A percentile compares a stretch with the other conserved stretches of the same genome.
phyloP scores from a whole-genome alignment of 2,113 vertebrate species.

The Cariama cristata region DNA sequence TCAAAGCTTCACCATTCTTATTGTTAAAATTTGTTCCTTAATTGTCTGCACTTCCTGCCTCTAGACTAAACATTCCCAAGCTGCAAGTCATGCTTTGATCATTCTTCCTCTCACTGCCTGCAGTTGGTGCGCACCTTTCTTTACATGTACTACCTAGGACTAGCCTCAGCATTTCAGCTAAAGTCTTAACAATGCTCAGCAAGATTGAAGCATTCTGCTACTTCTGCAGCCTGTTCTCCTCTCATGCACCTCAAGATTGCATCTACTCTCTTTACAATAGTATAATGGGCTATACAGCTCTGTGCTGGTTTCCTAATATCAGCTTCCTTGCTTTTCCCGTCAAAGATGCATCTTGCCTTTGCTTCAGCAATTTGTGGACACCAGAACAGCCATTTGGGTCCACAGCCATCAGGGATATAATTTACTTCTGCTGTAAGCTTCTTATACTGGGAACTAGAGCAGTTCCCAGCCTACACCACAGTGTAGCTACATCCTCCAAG shows the following conservation, averaged over 20 bases:
- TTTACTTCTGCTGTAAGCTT: neutral
- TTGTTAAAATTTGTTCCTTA: neutral
- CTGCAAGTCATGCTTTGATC: neutral
- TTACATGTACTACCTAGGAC: accelerated
- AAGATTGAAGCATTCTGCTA: neutral
- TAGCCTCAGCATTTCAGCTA: neutral
- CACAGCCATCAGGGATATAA: neutral
- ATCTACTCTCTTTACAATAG: neutral
- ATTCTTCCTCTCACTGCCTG: neutral
- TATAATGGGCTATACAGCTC: neutral
- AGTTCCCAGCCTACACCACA: neutral
- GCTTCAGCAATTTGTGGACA: neutral
- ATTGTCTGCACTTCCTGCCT: neutral
- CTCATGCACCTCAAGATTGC: neutral
- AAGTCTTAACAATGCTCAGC: neutral
- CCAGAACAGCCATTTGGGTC: neutral
- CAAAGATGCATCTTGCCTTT: neutral
- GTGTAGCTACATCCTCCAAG: neutral
- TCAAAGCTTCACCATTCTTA: neutral
- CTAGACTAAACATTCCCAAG: neutral
- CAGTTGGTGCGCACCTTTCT: neutral
- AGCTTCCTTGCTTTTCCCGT: neutral
- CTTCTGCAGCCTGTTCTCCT: neutral
- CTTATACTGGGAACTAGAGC: neutral
- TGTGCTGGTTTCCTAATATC: neutral